Evolutionary conservation across 1,140 invertebrate genomes (phyloP).

Genomic region (Drosophila sp.): DNA sequence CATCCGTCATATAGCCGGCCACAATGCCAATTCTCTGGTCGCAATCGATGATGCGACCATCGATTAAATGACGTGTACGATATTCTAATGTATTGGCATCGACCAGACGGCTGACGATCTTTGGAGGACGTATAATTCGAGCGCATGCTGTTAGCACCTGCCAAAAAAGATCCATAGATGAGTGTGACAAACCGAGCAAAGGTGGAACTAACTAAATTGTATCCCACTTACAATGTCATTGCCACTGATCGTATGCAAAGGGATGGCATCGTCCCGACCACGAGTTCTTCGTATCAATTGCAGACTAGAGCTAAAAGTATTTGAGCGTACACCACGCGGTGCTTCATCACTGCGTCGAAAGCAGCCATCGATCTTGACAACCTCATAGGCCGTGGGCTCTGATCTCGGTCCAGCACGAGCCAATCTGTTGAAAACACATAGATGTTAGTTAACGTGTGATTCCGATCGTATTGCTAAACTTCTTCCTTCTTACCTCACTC

Average conservation of each 20-base stretch:
- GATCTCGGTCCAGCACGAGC: conserved; percentile 86
- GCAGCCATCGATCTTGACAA: conserved; percentile 85
- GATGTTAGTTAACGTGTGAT: too few relatives aligned
- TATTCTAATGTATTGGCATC: conserved; percentile 93
- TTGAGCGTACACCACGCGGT: conserved; percentile 71
- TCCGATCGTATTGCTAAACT: too few relatives aligned
- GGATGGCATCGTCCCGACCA: conserved; percentile 83
- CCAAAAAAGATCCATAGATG: too few relatives aligned
- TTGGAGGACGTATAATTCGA: conserved; percentile 86
- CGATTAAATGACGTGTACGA: conserved; percentile 91
- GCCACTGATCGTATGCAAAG: conserved; percentile 84
- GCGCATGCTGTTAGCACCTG: conserved; percentile 88
- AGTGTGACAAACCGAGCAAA: too few relatives aligned
- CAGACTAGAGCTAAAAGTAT: conserved; percentile 83
- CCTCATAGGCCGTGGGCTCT: conserved; percentile 87
- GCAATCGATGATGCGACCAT: conserved; percentile 92
- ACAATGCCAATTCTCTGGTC: conserved; percentile 93
- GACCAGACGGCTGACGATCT: conserved; percentile 87
- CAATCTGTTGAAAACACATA: conserved; percentile 83
- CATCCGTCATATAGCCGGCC: conserved; percentile 92
- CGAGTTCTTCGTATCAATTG: conserved; percentile 84
- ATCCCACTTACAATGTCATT: conserved; percentile 85
- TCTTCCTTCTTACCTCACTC: conserved; percentile 82
- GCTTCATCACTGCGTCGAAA: conserved; percentile 84
- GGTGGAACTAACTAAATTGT: too few relatives aligned